Conservation (phyloP, 2,888 invertebrate genomes). For the Parnassius glacialis region DNA sequence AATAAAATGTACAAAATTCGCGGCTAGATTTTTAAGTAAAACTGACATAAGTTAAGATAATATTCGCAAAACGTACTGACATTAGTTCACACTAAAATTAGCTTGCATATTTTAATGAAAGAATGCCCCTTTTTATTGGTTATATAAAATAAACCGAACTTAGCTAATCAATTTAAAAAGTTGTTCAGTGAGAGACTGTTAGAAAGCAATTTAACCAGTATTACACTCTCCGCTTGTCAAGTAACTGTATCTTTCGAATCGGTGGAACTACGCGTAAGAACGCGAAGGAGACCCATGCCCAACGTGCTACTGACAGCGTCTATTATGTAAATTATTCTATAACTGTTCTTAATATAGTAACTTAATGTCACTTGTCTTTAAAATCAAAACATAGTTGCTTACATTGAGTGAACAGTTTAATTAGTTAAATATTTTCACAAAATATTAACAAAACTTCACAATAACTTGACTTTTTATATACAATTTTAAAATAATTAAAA, state of each 20-base stretch:
- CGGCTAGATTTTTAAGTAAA: neutral
- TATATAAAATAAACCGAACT: too few relatives aligned
- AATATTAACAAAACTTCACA: too few relatives aligned
- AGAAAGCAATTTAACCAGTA: slow-evolving; percentile 24
- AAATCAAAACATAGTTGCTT: too few relatives aligned
- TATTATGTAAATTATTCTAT: slow-evolving; percentile 53
- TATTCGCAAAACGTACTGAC: neutral
- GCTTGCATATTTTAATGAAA: too few relatives aligned
- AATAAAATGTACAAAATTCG: neutral
- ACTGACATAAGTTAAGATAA: neutral
- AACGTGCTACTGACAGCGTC: slow-evolving; percentile 66
- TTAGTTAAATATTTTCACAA: too few relatives aligned
- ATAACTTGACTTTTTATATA: too few relatives aligned
- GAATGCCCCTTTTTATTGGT: too few relatives aligned
- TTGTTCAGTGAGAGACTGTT: slow-evolving; percentile 15
- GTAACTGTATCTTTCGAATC: slow-evolving; percentile 35
- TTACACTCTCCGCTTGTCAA: slow-evolving; percentile 15
- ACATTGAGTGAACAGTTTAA: too few relatives aligned
- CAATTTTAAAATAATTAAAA: too few relatives aligned
- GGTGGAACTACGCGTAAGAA: slow-evolving; percentile 64
- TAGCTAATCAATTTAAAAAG: neutral
- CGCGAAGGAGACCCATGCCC: slow-evolving; percentile 56
- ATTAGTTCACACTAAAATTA: neutral
- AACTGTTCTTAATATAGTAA: slow-evolving; percentile 55
- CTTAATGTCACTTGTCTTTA: slow-evolving; percentile 31